Conservation (phyloP, 2,113 vertebrate species). For the Perccottus glenii region DNA sequence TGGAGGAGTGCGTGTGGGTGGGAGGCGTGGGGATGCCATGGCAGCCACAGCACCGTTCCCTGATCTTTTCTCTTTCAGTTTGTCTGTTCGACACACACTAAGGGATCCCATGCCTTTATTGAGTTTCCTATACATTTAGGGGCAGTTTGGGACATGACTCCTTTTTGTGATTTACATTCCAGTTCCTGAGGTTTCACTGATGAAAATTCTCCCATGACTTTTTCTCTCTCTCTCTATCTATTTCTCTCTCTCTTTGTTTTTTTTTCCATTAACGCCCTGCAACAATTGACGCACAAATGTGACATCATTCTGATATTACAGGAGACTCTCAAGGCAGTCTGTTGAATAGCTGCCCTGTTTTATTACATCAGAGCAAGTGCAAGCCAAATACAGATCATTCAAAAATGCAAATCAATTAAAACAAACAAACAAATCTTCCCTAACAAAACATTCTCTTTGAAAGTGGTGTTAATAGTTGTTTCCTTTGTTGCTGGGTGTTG, state of each 20-base stretch:
- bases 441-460: too few species aligned
- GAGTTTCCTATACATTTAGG: background rate
- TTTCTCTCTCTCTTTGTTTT: background rate
- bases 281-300: background rate
- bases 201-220: background rate
- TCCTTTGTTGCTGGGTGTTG: too few species aligned
- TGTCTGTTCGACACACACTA: background rate
- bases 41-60: background rate
- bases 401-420: background rate
- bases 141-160: slow-evolving; percentile 2
- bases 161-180: slow-evolving; percentile 4
- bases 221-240: background rate
- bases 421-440: too few species aligned
- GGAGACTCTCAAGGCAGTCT: background rate
- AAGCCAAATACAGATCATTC: background rate
- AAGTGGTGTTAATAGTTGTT: too few species aligned
- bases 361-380: background rate
- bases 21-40: background rate
- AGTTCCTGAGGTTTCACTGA: background rate
- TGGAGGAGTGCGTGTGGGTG: background rate
- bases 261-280: background rate
- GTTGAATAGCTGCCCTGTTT: too few species aligned
- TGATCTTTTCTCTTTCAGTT: background rate
- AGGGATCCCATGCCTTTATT: background rate
- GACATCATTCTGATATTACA: background rate